A percentile compares a stretch with the other conserved stretches of the same genome.
Conservation (phyloP, 2,113 vertebrate species). For the Natator depressus region DNA sequence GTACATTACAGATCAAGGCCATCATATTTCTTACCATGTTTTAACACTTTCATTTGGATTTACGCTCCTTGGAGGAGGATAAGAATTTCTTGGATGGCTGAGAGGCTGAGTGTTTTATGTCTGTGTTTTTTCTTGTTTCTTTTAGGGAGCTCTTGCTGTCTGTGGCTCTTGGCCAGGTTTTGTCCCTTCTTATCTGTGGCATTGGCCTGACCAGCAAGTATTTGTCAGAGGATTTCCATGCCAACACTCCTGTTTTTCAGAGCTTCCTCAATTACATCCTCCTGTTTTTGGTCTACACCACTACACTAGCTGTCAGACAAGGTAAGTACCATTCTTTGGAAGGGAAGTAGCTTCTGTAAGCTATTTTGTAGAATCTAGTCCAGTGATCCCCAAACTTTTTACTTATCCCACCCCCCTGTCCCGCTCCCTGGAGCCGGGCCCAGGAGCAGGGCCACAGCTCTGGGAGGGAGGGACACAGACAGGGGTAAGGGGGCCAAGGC, state of each 20-base stretch:
- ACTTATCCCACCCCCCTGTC: too few species aligned
- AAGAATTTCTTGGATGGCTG: neutral
- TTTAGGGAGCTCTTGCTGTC: constrained; percentile 93
- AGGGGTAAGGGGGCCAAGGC: too few species aligned
- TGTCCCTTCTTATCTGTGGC: constrained; percentile 94
- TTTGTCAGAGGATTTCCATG: constrained; percentile 94
- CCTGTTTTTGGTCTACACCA: constrained; percentile 96
- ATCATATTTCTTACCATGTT: neutral
- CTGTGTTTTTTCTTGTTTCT: constrained; percentile 57
- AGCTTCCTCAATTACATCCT: constrained; percentile 98
- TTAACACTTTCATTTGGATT: neutral
- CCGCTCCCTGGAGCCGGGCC: too few species aligned
- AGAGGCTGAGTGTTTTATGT: constrained; percentile 11
- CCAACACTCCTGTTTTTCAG: constrained; percentile 96
- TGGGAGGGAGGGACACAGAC: too few species aligned
- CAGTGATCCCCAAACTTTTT: too few species aligned
- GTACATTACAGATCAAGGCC: neutral
- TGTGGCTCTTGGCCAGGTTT: constrained; percentile 92
- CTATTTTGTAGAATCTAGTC: neutral
- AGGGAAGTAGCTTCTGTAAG: neutral
- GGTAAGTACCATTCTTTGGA: constrained; percentile 78
- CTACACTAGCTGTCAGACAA: constrained; percentile 95
- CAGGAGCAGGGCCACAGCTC: too few species aligned
- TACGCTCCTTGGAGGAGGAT: neutral
- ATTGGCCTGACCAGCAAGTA: constrained; percentile 96